A percentile compares a stretch with the other conserved stretches of the same genome.
These are phyloP conservation scores for Enteromius argenteus DNA, from an alignment of 2,797 vertebrate species.

Conservation along the genomic window DNA sequence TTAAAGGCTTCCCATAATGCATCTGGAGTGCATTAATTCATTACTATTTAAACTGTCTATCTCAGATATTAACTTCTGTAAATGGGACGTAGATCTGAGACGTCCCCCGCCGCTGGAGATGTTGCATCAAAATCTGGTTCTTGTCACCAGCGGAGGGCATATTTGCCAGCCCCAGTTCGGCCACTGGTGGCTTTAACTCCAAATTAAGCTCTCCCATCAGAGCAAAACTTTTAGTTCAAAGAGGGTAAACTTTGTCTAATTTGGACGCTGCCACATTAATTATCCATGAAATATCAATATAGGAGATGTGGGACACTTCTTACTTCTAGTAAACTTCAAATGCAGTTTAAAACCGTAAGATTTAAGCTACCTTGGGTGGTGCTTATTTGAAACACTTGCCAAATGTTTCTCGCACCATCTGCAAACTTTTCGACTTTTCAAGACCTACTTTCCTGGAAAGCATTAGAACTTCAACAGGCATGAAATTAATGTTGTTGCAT, in stretches of 20 bases:
- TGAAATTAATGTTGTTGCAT: background rate
- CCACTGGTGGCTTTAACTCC: constrained; percentile 80
- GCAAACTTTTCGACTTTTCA: constrained; percentile 33
- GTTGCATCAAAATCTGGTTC: constrained; percentile 80
- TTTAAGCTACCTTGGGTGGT: constrained; percentile 32
- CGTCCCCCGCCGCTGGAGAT: constrained; percentile 78
- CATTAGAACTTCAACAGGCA: constrained; percentile 19
- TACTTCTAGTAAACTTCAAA: constrained; percentile 49
- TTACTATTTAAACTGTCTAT: constrained; percentile 79
- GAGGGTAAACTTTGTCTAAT: constrained; percentile 62
- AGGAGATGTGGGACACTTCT: constrained; percentile 52
- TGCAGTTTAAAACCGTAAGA: constrained; percentile 33
- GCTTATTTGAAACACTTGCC: constrained; percentile 28
- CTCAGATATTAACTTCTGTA: constrained; percentile 83
- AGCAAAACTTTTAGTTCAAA: constrained; percentile 75
- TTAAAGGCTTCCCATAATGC: constrained; percentile 84
- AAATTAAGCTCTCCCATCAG: constrained; percentile 79
- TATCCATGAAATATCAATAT: constrained; percentile 67
- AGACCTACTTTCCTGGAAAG: constrained; percentile 56
- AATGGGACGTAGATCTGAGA: constrained; percentile 88
- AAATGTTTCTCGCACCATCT: constrained; percentile 4
- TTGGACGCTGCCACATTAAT: constrained; percentile 58
- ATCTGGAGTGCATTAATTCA: constrained; percentile 81
- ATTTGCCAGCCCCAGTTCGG: constrained; percentile 81
- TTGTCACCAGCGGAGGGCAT: constrained; percentile 77